Base-by-base conservation (phyloP, 2,797 vertebrate genomes). In the Sternotherus odoratus region DNA sequence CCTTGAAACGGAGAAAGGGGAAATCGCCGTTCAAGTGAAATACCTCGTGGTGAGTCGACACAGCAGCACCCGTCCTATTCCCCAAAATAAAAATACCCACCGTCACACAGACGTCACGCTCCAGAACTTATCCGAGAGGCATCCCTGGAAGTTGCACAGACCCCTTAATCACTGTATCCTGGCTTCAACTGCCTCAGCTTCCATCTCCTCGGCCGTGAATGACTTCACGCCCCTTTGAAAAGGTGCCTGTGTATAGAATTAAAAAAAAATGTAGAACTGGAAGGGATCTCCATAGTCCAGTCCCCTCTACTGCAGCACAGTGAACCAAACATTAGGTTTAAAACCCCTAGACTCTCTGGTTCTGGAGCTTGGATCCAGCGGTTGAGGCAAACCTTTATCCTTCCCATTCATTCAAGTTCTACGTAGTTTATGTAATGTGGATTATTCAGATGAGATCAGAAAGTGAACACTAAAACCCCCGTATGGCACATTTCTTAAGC, bases 21-120 rank as follows among this genome's bases (percentile, higher is more conserved):
- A 56, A 0, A 97, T 99, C 91, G 96, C 98, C 7, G 92, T 94
- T 39, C 94, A 93, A 2, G 98, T 99, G 39, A 97, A 91, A 80
- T 83, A 77, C 3, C 92, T 99, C 15, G 95, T 98, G 98, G 99
- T 99, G 88, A 98, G 99, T 97, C 5, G 28, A 4, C 5, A 5
- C 21, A 43, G 30, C n/a, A 16, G 2, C 5, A 2, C 5, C n/a
- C 4, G 30, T 56, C 33, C 23, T 23, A 16, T 19, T 36, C n/a
- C n/a, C 63, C 63, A 69, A 69, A 24, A 6, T 36, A 49, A 56
- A 13, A 53, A n/a, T 33, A 26, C 23, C 10, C 12, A 11, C 49
- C 30, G 6, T 12, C 26, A 4, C 8, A 15, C 5, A 11, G 15
- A 10, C 5, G 24, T 46, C 24, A 13, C 5, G 2, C 2, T 28